Base-by-base conservation (phyloP, 2,113 vertebrate genomes). In the Monopterus albus region DNA sequence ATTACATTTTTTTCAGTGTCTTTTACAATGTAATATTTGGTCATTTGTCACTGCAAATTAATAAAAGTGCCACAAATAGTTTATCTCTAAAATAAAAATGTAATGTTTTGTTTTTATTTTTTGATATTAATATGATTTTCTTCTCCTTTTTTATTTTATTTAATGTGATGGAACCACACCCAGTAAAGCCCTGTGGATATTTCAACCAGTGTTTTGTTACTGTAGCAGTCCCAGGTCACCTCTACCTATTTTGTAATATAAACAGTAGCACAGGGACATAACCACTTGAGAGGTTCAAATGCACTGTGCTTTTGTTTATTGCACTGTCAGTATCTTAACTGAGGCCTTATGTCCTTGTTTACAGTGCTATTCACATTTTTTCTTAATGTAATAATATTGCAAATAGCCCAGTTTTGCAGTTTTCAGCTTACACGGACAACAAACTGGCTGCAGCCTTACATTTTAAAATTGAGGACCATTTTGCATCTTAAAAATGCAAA, bases 1-100 rank as follows among this genome's bases (percentile, higher is more conserved):
- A 25, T 65, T 59, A 39, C 17, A 57, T 7, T 14, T 39, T 45
- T 57, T 57, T 66, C n/a, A n/a, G 47, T 17, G 33, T 64, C n/a
- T 70, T 71, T 43, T 12, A 15, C 9, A 3, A 5, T 51, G 59
- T 51, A 43, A 17, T 28, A 17, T 2, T 47, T 6, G 31, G 6
- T 18, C 47, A 52, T 35, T 29, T 23, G 21, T 28, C 2, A 15
- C 15, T 40, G 2, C 14, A 36, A 20, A 23, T 6, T 13, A 65
- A 33, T 6, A 25, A 40, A 49, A 51, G 38, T 7, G 9, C 5
- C 9, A 42, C 4, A 11, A 13, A 33, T 6, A 35, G 11, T 61
- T 46, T 7, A 23, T 61, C 46, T 33, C 26, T 60, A 0, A 26
- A 29, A 20, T 1, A n/a, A 2, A 5, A 13, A 12, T 1, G n/a